Percentiles rank a stretch among this genome's conserved stretches.
Conservation (phyloP, 2,797 vertebrate genomes). For the Myotis myotis region DNA sequence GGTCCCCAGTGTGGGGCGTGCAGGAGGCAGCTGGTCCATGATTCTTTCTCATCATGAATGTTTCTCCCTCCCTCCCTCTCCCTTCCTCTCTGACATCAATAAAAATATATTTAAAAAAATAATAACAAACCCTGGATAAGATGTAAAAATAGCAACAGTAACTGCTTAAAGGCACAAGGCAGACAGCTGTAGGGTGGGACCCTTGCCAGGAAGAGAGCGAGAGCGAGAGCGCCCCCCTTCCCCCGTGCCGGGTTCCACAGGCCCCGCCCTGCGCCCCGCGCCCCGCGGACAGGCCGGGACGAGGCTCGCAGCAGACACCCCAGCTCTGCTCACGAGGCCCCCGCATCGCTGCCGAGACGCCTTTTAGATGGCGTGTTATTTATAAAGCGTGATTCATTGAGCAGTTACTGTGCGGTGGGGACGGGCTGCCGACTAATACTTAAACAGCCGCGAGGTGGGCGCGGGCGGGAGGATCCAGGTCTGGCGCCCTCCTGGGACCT, state of each 20-base stretch:
- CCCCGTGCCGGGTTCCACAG: fast-evolving
- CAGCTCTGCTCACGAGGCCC: conserved; percentile 83
- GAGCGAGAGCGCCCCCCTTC: no score
- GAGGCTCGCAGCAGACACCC: conserved; percentile 79
- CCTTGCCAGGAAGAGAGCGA: fast-evolving
- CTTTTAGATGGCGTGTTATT: conserved; percentile 84
- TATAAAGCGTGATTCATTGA: conserved; percentile 86
- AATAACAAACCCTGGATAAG: not conserved
- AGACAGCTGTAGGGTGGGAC: not conserved
- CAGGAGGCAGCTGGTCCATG: no score
- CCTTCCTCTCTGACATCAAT: no score
- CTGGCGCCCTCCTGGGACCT: no score
- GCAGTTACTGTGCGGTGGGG: conserved; percentile 78
- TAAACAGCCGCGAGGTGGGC: conserved; percentile 67
- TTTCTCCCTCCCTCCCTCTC: no score
- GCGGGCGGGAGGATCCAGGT: no score
- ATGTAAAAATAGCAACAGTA: fast-evolving
- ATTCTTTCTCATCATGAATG: no score
- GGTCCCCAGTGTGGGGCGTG: no score
- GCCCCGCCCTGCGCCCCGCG: fast-evolving
- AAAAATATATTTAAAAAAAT: not conserved
- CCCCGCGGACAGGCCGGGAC: not conserved
- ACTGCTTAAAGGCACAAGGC: not conserved
- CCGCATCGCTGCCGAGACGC: conserved; percentile 67
- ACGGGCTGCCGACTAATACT: conserved; percentile 80